Evolutionary conservation across 2,797 vertebrate genomes (phyloP).

Genomic region (Lepidocolaptes lacrymiger): DNA sequence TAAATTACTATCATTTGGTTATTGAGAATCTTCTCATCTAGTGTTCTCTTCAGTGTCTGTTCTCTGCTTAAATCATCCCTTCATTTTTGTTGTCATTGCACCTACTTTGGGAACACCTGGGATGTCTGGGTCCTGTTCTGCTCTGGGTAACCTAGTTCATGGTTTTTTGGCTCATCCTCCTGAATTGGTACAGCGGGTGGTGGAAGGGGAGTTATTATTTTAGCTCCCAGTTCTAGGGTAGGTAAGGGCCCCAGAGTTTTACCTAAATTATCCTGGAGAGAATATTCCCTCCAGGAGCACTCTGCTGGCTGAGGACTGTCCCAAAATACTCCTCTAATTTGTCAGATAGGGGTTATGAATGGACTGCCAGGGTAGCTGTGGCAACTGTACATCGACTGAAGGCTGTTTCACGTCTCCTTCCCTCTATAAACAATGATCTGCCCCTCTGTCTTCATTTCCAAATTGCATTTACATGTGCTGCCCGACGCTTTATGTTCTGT

Average conservation of each 20-base stretch:
- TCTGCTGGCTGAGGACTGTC: not conserved
- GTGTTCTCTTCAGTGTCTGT: not conserved
- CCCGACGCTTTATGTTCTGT: not conserved
- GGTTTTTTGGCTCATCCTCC: conserved; percentile 1
- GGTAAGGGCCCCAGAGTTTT: conserved; percentile 63
- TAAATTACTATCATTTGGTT: not conserved
- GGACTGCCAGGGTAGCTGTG: not conserved
- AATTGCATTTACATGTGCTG: not conserved
- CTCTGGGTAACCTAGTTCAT: conserved; percentile 44
- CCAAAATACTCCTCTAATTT: conserved; percentile 20
- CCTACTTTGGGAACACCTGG: not conserved
- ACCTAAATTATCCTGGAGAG: conserved; percentile 33
- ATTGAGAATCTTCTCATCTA: not conserved
- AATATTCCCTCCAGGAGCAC: conserved; percentile 25
- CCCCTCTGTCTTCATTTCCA: not conserved
- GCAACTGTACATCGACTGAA: not conserved
- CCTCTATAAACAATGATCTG: not conserved
- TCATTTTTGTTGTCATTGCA: not conserved
- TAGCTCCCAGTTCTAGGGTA: conserved; percentile 61
- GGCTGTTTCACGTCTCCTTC: not conserved
- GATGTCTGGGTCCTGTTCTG: conserved; percentile 2
- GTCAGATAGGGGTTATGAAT: not conserved
- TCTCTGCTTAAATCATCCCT: not conserved
- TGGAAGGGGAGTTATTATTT: conserved; percentile 59
- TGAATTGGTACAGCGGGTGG: conserved; percentile 11